These are phyloP conservation scores for Phrynocephalus guinanensis DNA, from an alignment of 2,797 vertebrate genomes.

Conservation along the genomic window DNA sequence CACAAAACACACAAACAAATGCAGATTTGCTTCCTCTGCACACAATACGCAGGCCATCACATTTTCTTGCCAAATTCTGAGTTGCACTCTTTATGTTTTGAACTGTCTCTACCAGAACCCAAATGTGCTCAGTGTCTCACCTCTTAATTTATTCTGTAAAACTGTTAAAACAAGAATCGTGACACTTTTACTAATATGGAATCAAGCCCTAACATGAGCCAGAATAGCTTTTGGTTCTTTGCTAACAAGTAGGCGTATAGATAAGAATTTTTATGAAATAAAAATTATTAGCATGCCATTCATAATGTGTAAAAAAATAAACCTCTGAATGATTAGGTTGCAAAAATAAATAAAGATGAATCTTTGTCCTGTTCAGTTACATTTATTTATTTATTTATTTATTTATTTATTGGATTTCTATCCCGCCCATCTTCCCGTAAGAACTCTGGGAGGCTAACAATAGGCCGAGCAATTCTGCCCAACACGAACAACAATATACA, in stretches of 20 bases:
- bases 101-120: background rate
- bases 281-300: background rate
- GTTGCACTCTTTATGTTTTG: background rate
- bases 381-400: no score
- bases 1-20: background rate
- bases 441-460: no score
- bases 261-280: background rate
- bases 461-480: no score
- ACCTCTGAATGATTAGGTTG: no score
- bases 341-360: no score
- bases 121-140: background rate
- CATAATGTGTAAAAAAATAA: background rate
- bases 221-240: background rate
- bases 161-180: background rate
- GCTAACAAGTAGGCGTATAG: background rate
- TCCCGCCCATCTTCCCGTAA: no score
- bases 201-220: background rate
- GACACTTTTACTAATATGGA: background rate
- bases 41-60: background rate
- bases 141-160: background rate
- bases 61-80: background rate
- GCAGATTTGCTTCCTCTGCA: background rate
- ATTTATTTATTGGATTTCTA: no score
- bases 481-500: no score
- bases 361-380: no score